phyloP scores from a whole-genome alignment of 2,113 vertebrate species.

The Oenanthe oenanthe region DNA sequence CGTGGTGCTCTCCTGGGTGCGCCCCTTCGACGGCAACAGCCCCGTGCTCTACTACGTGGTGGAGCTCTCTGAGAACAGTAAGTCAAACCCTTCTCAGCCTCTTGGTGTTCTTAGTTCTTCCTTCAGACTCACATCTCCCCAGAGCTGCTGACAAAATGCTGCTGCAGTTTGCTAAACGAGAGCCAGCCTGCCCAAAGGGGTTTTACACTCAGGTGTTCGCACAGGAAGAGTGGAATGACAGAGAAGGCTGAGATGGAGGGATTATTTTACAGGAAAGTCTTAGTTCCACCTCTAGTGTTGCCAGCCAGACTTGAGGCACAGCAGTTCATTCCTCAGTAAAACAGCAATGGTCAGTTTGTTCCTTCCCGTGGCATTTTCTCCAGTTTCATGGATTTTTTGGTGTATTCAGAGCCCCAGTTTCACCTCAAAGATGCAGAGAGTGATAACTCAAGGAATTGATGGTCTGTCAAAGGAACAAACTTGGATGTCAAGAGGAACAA shows the following conservation, averaged over 20 bases:
- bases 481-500: not conserved
- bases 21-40: constrained; percentile 95
- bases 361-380: not conserved
- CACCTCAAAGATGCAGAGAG: not conserved
- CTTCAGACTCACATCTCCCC: not conserved
- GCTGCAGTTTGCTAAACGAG: not conserved
- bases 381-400: not conserved
- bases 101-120: not conserved
- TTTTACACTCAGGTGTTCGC: not conserved
- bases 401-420: not conserved
- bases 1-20: constrained; percentile 90
- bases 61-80: constrained; percentile 97
- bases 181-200: not conserved
- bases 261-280: not conserved
- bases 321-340: not conserved
- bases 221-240: accelerated
- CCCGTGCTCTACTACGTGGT: constrained; percentile 90
- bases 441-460: not conserved
- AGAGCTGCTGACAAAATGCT: not conserved
- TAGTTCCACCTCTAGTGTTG: not conserved
- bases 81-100: not conserved
- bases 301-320: not conserved
- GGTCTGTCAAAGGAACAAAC: not conserved
- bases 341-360: not conserved
- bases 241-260: not conserved